These are phyloP conservation scores for Balaeniceps rex DNA, from an alignment of 2,113 vertebrate species.

Conservation along the genomic window DNA sequence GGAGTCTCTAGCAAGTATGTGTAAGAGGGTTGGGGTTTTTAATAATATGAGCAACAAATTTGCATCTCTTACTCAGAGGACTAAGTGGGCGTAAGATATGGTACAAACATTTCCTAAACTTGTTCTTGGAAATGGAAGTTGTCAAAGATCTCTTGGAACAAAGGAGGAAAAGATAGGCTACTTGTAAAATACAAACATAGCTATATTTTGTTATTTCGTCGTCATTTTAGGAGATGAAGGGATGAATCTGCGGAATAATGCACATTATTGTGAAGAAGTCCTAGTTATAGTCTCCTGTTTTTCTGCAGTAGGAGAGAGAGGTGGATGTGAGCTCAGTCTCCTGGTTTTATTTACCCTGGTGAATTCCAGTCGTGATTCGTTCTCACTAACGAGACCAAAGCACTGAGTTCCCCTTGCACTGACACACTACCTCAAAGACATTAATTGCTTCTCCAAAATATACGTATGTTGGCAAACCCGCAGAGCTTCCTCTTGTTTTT, in stretches of 20 bases:
- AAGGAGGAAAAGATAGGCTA: neutral
- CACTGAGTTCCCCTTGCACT: neutral
- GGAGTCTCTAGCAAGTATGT: neutral
- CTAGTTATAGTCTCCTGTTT: neutral
- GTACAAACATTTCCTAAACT: accelerated
- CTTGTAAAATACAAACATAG: neutral
- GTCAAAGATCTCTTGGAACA: neutral
- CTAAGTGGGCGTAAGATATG: accelerated
- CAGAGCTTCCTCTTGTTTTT: neutral
- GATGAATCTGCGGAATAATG: neutral
- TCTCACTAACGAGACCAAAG: neutral
- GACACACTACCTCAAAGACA: neutral
- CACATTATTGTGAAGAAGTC: neutral
- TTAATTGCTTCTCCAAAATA: neutral
- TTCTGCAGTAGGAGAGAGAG: neutral
- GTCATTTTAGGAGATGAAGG: neutral
- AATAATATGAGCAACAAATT: neutral
- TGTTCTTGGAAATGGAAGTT: neutral
- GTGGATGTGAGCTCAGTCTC: neutral
- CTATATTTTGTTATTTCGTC: neutral
- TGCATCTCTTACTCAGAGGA: neutral
- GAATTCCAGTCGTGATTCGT: neutral
- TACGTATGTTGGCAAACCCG: neutral
- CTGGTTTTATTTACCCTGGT: neutral
- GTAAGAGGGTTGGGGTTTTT: neutral